A percentile compares a stretch with the other conserved stretches of the same genome.
Conservation (phyloP, 92 coral and sea anemone species). For the Palythoa grandis region DNA sequence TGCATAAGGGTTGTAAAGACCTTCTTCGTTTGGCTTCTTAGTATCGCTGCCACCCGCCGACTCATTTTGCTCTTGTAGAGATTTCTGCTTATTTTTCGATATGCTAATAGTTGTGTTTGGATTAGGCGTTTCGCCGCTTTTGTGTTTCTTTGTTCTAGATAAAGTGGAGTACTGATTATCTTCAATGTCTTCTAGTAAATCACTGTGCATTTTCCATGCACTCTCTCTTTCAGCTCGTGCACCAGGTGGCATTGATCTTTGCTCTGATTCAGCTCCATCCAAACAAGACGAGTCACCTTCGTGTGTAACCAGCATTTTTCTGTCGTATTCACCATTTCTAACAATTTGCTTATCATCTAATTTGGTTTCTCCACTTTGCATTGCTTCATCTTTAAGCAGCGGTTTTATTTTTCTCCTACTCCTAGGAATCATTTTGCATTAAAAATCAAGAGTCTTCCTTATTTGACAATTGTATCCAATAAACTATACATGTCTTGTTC, state of each 20-base stretch:
- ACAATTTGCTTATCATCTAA: background rate
- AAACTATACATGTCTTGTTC: background rate
- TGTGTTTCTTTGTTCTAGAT: constrained; percentile 25
- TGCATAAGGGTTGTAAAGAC: constrained; percentile 22
- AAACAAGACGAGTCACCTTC: constrained; percentile 4
- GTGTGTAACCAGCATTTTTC: constrained; percentile 3
- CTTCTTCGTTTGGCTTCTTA: constrained; percentile 7
- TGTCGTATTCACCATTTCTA: background rate
- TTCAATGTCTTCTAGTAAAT: background rate
- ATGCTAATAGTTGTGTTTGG: background rate
- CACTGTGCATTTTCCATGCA: background rate
- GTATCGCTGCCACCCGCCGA: background rate
- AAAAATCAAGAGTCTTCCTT: background rate
- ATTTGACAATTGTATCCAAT: background rate
- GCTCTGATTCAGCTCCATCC: background rate
- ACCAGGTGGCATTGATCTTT: background rate
- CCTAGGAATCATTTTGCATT: background rate
- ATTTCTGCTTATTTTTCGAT: background rate
- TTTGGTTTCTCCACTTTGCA: background rate
- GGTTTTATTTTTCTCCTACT: background rate
- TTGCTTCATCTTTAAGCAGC: background rate
- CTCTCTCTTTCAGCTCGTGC: background rate
- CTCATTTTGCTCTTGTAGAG: background rate
- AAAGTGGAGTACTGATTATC: constrained; percentile 30
- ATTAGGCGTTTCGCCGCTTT: background rate